Evolutionary conservation across 2,797 vertebrate genomes (phyloP).

Genomic region (Chaunax sp.): DNA sequence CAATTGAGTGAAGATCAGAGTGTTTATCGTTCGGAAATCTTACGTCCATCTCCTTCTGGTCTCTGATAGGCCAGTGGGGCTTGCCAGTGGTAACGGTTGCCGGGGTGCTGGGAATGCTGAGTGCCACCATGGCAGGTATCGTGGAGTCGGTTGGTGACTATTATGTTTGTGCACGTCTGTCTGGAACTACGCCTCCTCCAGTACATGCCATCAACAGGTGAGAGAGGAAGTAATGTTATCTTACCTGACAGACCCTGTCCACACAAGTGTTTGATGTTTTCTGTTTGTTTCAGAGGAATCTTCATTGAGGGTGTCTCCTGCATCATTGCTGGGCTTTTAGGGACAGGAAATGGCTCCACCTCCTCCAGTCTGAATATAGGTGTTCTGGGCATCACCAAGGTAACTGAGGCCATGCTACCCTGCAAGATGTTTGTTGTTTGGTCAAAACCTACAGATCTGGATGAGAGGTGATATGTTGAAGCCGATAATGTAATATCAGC

Average conservation of each 20-base stretch:
- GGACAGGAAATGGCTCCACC: constrained; percentile 96
- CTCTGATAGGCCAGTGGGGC: constrained; percentile 93
- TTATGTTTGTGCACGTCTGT: constrained; percentile 94
- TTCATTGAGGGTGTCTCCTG: constrained; percentile 94
- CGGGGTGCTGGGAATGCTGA: constrained; percentile 97
- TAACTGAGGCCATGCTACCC: constrained; percentile 53
- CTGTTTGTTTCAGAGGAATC: constrained; percentile 86
- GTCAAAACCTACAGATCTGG: neutral
- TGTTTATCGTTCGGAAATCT: no score
- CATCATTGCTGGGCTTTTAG: constrained; percentile 93
- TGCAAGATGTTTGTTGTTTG: neutral
- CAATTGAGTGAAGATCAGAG: no score
- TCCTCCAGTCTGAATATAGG: constrained; percentile 98
- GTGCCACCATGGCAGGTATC: constrained; percentile 92
- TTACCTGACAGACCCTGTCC: neutral
- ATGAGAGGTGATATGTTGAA: no score
- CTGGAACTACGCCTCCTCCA: constrained; percentile 91
- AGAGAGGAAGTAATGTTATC: neutral
- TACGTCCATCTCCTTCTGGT: neutral
- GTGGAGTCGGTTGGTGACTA: constrained; percentile 98
- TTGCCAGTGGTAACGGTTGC: constrained; percentile 91
- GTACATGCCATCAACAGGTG: constrained; percentile 97
- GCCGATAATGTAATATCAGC: no score
- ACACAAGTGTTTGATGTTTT: neutral
- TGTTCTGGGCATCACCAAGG: constrained; percentile 97